Evolutionary conservation across 2,888 invertebrate species (phyloP).

Genomic region (Protonemura montana): DNA sequence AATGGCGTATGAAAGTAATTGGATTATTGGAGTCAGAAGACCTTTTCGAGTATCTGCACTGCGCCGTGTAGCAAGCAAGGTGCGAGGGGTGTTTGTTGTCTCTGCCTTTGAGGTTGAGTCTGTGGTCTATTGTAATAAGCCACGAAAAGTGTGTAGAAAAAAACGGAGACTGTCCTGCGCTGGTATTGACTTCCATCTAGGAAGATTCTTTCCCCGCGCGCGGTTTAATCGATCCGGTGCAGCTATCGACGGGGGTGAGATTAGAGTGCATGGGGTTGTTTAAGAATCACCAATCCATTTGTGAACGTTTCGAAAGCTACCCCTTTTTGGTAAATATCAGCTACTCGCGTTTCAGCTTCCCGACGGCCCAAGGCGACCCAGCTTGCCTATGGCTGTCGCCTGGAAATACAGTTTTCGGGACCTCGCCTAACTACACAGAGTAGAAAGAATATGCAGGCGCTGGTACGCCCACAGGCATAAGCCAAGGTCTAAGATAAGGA

Average conservation of each 20-base stretch:
- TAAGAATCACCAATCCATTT: conserved; percentile 42
- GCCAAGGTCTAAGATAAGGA: neutral
- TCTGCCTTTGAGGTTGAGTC: neutral
- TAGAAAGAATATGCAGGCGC: neutral
- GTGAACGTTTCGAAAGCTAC: conserved; percentile 23
- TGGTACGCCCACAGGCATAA: neutral
- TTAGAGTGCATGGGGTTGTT: conserved; percentile 35
- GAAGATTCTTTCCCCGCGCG: conserved; percentile 27
- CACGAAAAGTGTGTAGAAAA: neutral
- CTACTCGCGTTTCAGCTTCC: neutral
- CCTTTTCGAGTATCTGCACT: conserved; percentile 17
- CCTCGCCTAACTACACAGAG: too few species aligned
- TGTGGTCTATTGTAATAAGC: neutral
- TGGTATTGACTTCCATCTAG: conserved; percentile 15
- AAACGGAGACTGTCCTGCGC: neutral
- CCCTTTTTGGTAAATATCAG: conserved; percentile 33
- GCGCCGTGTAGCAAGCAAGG: neutral
- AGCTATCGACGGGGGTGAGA: conserved; percentile 10
- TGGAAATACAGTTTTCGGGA: too few species aligned
- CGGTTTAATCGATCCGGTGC: conserved; percentile 22
- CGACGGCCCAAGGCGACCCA: neutral
- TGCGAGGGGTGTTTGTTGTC: conserved; percentile 2
- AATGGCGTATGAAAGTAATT: conserved; percentile 38
- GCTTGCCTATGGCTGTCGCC: neutral
- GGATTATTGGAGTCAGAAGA: conserved; percentile 28